Base-by-base conservation (phyloP, 2,113 vertebrate genomes). In the Calidris pygmaea region DNA sequence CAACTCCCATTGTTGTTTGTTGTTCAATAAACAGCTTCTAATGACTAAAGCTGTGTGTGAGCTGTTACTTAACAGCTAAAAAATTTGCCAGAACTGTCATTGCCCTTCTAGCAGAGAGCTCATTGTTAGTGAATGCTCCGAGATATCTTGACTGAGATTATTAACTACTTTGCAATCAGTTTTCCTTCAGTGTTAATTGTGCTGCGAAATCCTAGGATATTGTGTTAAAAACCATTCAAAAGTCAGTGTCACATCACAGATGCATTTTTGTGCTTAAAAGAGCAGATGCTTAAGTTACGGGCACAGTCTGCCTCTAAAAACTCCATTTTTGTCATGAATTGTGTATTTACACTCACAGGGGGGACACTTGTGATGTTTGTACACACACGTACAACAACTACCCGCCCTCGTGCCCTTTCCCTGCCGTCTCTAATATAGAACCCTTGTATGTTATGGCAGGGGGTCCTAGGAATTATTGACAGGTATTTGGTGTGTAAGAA, bases 1-100 rank as follows among this genome's bases (percentile, higher is more conserved):
- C 41, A 67, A 21, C 62, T 56, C 81, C 63, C 22, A 4, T 53
- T 63, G 79, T 34, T 82, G 80, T 95, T 96, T 93, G 75, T 91
- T 94, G 87, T 90, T 88, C 78, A 50, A 43, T 68, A 91, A 93
- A 86, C 79, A 81, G 35, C 35, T 68, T 91, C 65, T 91, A 76
- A 85, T 60, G 56, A 56, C 75, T 63, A 34, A 62, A 73, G 70
- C 73, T 79, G 37, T 48, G 80, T 87, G 67, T 48, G 59, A 95
- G 63, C 77, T 80, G 63, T 63, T 85, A 29, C 58, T 78, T 92
- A 80, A 75, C 16, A 4, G 88, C 86, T 74, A 30, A 87, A 95
- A 90, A 16, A 24, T 12, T 79, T 82, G 84, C 70, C 59, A 70
- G 74, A 92, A 30, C 37, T 85, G 80, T 53, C 63, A 27, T 8